Percentiles rank a stretch among this genome's conserved stretches.
phyloP scores from a whole-genome alignment of 2,888 invertebrate genomes.

The Aspidapion aeneum region DNA sequence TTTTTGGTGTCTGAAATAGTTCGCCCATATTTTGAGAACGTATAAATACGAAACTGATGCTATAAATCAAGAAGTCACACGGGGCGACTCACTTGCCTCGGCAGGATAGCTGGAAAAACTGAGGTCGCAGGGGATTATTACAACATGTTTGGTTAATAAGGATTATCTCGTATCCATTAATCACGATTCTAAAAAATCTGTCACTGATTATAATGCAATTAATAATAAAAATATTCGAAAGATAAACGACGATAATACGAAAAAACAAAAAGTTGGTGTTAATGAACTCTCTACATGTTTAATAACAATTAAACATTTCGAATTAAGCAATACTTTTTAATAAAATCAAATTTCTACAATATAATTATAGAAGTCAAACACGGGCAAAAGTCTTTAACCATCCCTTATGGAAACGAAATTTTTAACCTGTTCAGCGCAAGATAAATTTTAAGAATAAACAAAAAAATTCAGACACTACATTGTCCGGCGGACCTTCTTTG shows the following conservation, averaged over 20 bases:
- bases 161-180: neutral
- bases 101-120: conserved; percentile 1
- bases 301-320: neutral
- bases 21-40: too few species aligned
- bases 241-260: neutral
- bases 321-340: too few species aligned
- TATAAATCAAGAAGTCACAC: conserved; percentile 39
- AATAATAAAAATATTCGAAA: neutral
- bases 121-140: neutral
- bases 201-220: neutral
- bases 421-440: too few species aligned
- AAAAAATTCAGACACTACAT: too few species aligned
- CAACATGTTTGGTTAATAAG: neutral
- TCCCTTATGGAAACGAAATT: too few species aligned
- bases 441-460: too few species aligned
- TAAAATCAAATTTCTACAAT: too few species aligned
- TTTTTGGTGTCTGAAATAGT: too few species aligned
- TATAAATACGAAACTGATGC: conserved; percentile 43
- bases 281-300: neutral
- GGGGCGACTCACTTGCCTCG: neutral
- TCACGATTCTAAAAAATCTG: neutral
- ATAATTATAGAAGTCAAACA: too few species aligned
- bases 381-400: too few species aligned
- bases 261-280: neutral
- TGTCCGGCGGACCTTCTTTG: too few species aligned